These are phyloP conservation scores for Microcebus ravelobensis DNA, from an alignment of 2,113 vertebrate species.

Conservation along the genomic window DNA sequence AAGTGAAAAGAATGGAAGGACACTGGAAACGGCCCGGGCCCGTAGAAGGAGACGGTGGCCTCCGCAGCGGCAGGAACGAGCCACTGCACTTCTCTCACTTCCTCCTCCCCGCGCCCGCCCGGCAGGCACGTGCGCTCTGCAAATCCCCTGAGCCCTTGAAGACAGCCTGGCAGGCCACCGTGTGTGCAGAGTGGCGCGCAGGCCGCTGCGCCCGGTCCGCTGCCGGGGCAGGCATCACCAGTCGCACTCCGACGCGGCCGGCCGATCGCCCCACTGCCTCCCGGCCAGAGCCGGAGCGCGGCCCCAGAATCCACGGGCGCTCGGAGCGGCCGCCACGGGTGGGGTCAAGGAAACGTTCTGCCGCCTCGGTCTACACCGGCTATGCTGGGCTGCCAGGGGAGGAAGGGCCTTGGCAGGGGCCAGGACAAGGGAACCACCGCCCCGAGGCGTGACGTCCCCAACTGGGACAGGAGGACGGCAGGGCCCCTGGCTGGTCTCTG, in stretches of 20 bases:
- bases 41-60: background rate
- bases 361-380: background rate
- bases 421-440: background rate
- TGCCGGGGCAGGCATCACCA: background rate
- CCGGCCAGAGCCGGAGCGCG: background rate
- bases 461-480: background rate
- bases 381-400: background rate
- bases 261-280: background rate
- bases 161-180: background rate
- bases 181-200: rapidly evolving
- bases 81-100: rapidly evolving
- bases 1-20: background rate
- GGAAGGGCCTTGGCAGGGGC: background rate
- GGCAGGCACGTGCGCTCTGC: background rate
- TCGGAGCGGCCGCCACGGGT: background rate
- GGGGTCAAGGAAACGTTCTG: background rate
- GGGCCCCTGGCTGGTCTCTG: background rate
- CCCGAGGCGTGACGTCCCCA: background rate
- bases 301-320: background rate
- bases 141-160: background rate
- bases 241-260: background rate
- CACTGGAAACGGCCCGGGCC: background rate
- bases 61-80: background rate
- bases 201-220: rapidly evolving
- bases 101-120: background rate